A percentile compares a stretch with the other conserved stretches of the same genome.
phyloP scores from a whole-genome alignment of 2,888 invertebrate species.

The Epinotia bilunana region DNA sequence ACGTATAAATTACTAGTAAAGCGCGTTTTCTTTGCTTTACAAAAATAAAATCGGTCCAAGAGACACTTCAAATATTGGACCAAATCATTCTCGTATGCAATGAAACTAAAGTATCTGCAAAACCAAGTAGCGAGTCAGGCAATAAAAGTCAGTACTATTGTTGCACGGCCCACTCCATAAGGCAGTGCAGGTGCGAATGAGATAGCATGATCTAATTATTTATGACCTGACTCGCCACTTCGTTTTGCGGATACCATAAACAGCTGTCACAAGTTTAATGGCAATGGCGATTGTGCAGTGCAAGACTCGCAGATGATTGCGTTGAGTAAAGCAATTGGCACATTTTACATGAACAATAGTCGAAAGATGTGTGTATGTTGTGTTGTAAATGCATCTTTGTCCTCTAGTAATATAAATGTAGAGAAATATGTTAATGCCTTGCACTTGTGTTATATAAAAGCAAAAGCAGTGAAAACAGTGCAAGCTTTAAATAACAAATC shows the following conservation, averaged over 20 bases:
- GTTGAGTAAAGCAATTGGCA: conserved; percentile 1
- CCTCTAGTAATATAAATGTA: not conserved
- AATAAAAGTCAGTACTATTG: too few relatives aligned
- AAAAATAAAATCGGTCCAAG: conserved; percentile 14
- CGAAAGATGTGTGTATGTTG: not conserved
- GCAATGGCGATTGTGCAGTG: not conserved
- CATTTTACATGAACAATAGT: not conserved
- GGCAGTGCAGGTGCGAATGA: too few relatives aligned
- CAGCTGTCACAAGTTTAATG: not conserved
- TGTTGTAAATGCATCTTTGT: conserved; percentile 16
- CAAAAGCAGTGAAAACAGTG: conserved; percentile 28
- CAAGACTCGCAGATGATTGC: not conserved
- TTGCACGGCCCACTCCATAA: too few relatives aligned
- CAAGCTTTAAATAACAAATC: conserved; percentile 37
- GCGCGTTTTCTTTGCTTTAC: not conserved
- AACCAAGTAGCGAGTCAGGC: too few relatives aligned
- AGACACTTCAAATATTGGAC: conserved; percentile 29
- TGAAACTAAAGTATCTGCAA: too few relatives aligned
- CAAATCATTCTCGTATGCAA: not conserved
- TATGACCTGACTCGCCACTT: too few relatives aligned
- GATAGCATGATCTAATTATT: too few relatives aligned
- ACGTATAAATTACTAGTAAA: not conserved
- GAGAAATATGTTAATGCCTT: conserved; percentile 15
- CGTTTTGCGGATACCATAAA: too few relatives aligned
- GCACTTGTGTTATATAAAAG: conserved; percentile 14